A percentile compares a stretch with the other conserved stretches of the same genome.
Evolutionary conservation across 2,888 invertebrate species (phyloP).

Genomic region (Neoscelio sp.): DNA sequence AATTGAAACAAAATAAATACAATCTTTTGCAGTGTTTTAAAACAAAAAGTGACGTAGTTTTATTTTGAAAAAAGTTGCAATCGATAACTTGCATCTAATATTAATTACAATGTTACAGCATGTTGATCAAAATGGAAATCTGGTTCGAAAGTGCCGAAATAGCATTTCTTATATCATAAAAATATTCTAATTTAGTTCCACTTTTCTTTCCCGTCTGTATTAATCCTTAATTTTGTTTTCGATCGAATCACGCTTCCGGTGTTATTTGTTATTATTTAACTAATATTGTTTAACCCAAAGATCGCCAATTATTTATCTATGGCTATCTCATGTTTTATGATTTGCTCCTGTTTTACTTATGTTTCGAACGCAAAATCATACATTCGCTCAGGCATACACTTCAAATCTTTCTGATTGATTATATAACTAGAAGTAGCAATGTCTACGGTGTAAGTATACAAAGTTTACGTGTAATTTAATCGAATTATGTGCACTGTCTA

Average conservation of each 20-base stretch:
- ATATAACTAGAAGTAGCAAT: conserved; percentile 32
- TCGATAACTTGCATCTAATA: conserved; percentile 71
- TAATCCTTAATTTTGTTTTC: neutral
- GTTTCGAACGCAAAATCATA: conserved; percentile 47
- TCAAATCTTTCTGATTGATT: conserved; percentile 29
- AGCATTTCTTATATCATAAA: conserved; percentile 47
- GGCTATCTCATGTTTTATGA: neutral
- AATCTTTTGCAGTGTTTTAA: too few relatives aligned
- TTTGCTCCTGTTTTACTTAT: conserved; percentile 7
- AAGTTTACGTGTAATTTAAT: conserved; percentile 13
- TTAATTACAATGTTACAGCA: conserved; percentile 81
- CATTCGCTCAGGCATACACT: conserved; percentile 61
- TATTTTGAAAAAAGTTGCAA: conserved; percentile 3
- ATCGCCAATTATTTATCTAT: neutral
- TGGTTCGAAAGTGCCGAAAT: conserved; percentile 75
- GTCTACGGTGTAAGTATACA: conserved; percentile 34
- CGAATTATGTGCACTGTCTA: conserved; percentile 24
- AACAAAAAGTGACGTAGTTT: neutral
- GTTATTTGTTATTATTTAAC: conserved; percentile 10
- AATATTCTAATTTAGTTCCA: conserved; percentile 61
- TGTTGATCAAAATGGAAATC: conserved; percentile 77
- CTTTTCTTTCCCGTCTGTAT: conserved; percentile 14
- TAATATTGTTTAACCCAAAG: too few relatives aligned
- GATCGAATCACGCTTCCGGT: conserved; percentile 27
- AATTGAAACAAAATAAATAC: too few relatives aligned